Evolutionary conservation across 2,113 vertebrate species (phyloP).

Genomic region (Datnioides undecimradiatus): DNA sequence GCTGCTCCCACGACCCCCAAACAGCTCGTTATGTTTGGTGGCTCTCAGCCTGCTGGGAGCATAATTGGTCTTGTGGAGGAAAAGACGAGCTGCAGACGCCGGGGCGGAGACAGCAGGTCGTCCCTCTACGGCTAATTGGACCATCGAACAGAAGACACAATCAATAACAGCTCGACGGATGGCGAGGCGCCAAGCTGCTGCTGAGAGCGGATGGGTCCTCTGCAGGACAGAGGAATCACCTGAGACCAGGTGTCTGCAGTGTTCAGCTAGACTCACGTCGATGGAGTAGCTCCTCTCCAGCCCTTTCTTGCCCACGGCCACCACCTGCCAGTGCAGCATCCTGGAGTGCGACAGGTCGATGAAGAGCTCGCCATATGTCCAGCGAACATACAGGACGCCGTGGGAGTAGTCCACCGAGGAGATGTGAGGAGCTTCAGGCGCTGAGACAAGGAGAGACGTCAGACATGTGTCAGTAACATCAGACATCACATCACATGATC

Average conservation of each 20-base stretch:
- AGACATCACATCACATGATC: too few relatives aligned
- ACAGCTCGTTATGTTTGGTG: slow-evolving; percentile 24
- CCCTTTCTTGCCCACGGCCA: slow-evolving; percentile 92
- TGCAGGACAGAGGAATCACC: too few relatives aligned
- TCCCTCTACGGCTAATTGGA: slow-evolving; percentile 48
- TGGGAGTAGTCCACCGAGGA: slow-evolving; percentile 91
- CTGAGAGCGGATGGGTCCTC: too few relatives aligned
- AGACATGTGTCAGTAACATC: too few relatives aligned
- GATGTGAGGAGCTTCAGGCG: slow-evolving; percentile 94
- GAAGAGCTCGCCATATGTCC: slow-evolving; percentile 92
- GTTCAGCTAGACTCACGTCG: slow-evolving; percentile 84
- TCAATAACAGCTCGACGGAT: slow-evolving; percentile 28
- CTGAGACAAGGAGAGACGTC: slow-evolving; percentile 46
- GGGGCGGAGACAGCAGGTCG: slow-evolving; percentile 6
- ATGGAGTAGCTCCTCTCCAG: slow-evolving; percentile 87
- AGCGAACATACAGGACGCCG: slow-evolving; percentile 88
- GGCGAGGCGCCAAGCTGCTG: slow-evolving; percentile 22
- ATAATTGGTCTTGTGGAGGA: slow-evolving; percentile 30
- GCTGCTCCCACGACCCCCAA: neutral
- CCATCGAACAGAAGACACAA: slow-evolving; percentile 29
- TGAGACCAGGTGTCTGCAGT: too few relatives aligned
- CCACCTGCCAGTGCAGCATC: slow-evolving; percentile 95
- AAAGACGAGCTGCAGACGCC: neutral
- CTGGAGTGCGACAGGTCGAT: slow-evolving; percentile 94
- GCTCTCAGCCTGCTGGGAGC: slow-evolving; percentile 28